phyloP scores from a whole-genome alignment of 53 echinoderm and acorn worm genomes.

The Astropecten irregularis region DNA sequence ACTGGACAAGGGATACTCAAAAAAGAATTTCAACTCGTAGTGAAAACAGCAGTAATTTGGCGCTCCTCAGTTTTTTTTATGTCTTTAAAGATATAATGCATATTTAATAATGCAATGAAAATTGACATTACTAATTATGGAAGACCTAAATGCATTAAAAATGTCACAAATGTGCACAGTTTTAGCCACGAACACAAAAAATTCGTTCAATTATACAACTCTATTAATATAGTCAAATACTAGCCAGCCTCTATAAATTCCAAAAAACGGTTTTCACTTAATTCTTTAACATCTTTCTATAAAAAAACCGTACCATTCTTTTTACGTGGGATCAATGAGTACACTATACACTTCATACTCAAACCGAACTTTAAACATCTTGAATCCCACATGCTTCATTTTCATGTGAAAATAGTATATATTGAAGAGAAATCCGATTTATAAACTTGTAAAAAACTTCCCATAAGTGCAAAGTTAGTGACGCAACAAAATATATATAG shows the following conservation, averaged over 20 bases:
- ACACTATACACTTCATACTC: no score
- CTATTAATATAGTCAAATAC: not conserved
- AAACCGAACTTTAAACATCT: no score
- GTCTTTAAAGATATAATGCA: not conserved
- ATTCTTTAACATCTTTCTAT: not conserved
- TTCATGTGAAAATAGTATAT: conserved; percentile 36
- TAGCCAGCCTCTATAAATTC: not conserved
- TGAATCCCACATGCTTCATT: no score
- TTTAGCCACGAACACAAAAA: not conserved
- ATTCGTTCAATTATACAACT: not conserved
- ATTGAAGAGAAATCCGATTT: not conserved
- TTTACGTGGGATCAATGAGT: no score
- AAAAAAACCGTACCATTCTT: no score
- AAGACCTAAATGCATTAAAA: not conserved
- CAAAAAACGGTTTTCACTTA: not conserved
- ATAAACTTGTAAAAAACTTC: conserved; percentile 48
- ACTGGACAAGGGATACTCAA: no score
- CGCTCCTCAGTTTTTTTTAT: not conserved
- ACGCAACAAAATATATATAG: conserved; percentile 71
- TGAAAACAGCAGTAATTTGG: not conserved
- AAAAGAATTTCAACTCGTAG: no score
- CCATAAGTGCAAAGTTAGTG: conserved; percentile 48
- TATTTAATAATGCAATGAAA: no score
- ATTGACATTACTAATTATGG: not conserved
- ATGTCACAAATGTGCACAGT: not conserved